Conservation (phyloP, 2,888 invertebrate genomes). For the Andrena marginata region DNA sequence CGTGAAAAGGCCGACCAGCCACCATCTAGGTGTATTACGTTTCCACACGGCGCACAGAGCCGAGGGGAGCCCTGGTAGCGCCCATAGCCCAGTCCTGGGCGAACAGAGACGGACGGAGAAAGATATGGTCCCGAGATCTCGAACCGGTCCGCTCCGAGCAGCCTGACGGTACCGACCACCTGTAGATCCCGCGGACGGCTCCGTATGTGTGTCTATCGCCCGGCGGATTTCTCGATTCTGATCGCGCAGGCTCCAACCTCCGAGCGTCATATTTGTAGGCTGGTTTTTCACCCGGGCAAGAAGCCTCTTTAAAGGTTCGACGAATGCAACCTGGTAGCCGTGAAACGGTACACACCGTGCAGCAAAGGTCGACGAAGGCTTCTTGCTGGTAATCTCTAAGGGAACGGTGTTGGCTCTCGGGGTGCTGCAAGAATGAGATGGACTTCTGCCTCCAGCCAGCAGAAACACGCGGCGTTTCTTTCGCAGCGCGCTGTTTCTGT, state of each 20-base stretch:
- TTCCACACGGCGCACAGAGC: conserved; percentile 57
- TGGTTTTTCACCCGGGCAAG: conserved; percentile 4
- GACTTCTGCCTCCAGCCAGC: neutral
- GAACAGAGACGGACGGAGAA: conserved; percentile 39
- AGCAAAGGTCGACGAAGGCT: neutral
- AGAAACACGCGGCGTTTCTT: neutral
- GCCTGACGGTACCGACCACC: conserved; percentile 69
- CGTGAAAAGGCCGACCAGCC: conserved; percentile 47
- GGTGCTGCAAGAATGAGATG: neutral
- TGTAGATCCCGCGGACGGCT: conserved; percentile 62
- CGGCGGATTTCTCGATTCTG: conserved; percentile 57
- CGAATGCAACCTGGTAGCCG: conserved; percentile 10
- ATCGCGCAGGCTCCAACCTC: conserved; percentile 30
- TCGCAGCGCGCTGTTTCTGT: neutral
- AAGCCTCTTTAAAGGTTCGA: neutral
- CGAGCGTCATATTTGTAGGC: conserved; percentile 40
- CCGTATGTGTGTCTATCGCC: conserved; percentile 50
- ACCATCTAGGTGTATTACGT: conserved; percentile 70
- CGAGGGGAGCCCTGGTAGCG: conserved; percentile 40
- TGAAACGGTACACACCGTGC: conserved; percentile 2
- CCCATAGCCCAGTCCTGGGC: conserved; percentile 33
- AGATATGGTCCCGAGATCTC: conserved; percentile 59
- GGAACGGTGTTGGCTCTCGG: neutral
- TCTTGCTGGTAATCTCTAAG: conserved; percentile 2
- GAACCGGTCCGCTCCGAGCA: conserved; percentile 66